Base-by-base conservation (phyloP, 2,113 vertebrate genomes). In the Gnathonemus longibarbis region DNA sequence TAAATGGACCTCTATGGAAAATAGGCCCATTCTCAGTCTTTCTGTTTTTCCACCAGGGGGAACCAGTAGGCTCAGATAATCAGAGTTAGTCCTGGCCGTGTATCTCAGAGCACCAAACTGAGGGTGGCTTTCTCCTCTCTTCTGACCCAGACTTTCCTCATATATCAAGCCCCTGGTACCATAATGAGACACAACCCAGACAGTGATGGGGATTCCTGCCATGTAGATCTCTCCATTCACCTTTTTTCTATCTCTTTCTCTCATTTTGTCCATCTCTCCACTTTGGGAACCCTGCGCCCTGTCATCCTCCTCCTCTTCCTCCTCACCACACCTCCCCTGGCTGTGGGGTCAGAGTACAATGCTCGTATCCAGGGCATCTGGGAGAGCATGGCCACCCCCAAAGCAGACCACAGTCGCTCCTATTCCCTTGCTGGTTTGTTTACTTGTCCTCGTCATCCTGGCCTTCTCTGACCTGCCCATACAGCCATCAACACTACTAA, bases 351-450 rank as follows among this genome's bases (percentile, higher is more conserved):
- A 99, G 98, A 97, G 1, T 99, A 98, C 96, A 98, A 97, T 27
- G 97, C 97, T 95, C 97, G 95, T 90, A 96, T 97, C 95, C 96
- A 95, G 94, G 94, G 94, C 92, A 93, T 97, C 92, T 93, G 93
- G 94, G 96, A 95, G 90, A 95, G 94, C 92, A 94, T 93, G 92
- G 94, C 93, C 91, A 93, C 93, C 93, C 94, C 96, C 95, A 94
- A 94, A 91, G 93, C 94, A 93, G 97, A 96, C 91, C 96, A 96
- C 92, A 96, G 94, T 56, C 95, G 94, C 56, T 97, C 97, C 94
- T 95, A 95, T 92, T 98, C 97, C 27, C 93, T 96, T 91, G 96
- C 96, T 31, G 97, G 98, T 99, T 97, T 45, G 98, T 98, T 95
- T 92, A 92, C 91, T 91, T 77, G 31, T 90, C 66, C 35, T 5